phyloP scores from a whole-genome alignment of 2,888 invertebrate species.

The Zele albiditarsus region DNA sequence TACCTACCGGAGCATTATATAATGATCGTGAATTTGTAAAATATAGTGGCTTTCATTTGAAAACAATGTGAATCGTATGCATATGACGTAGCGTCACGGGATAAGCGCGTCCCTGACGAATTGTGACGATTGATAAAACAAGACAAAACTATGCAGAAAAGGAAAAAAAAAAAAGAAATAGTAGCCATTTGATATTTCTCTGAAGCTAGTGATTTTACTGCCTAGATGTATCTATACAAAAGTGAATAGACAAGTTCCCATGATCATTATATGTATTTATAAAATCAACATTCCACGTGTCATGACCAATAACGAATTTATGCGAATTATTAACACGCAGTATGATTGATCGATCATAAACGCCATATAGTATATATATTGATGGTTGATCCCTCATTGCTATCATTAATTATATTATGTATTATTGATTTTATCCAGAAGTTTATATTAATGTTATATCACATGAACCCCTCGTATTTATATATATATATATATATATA shows the following conservation, averaged over 20 bases:
- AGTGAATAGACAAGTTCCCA: conserved; percentile 6
- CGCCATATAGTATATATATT: conserved; percentile 5
- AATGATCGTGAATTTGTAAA: conserved; percentile 10
- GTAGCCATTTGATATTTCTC: conserved; percentile 1
- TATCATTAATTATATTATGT: conserved; percentile 42
- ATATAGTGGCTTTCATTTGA: conserved; percentile 14
- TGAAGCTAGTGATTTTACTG: conserved; percentile 32
- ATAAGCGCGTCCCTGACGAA: not conserved
- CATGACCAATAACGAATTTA: conserved; percentile 23
- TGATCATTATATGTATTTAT: conserved; percentile 23
- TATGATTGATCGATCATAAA: conserved; percentile 20
- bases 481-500: conserved; percentile 30
- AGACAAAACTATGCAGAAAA: not conserved
- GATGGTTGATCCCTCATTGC: conserved; percentile 18
- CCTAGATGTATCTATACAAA: conserved; percentile 12
- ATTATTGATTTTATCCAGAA: conserved; percentile 51
- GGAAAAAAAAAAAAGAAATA: conserved; percentile 7
- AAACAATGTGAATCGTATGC: not conserved
- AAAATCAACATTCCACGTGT: conserved; percentile 6
- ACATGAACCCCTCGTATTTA: conserved; percentile 30
- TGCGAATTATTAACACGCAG: conserved; percentile 18
- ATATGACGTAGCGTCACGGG: not conserved
- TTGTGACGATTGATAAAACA: not conserved
- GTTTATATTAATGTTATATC: conserved; percentile 50
- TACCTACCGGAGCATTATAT: conserved; percentile 2